Evolutionary conservation across 2,888 invertebrate species (phyloP).

Genomic region (Exephanes ischioxanthus): DNA sequence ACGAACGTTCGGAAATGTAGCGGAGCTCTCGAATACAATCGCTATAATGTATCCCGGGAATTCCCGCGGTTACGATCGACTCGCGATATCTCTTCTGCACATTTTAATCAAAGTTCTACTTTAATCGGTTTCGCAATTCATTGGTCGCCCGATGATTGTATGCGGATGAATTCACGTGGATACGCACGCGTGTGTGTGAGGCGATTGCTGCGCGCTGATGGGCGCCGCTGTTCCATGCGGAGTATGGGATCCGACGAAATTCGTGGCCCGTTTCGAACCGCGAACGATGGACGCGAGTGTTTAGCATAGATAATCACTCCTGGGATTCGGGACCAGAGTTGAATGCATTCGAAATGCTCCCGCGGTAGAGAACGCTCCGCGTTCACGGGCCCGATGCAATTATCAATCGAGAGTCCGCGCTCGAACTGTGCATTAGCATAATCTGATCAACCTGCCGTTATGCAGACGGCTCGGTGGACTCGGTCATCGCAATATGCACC

Average conservation of each 20-base stretch:
- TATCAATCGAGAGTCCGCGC: conserved; percentile 79
- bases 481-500: conserved; percentile 52
- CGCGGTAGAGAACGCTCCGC: conserved; percentile 29
- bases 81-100: conserved; percentile 26
- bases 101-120: conserved; percentile 65
- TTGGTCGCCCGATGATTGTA: conserved; percentile 48
- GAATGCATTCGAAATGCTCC: conserved; percentile 60
- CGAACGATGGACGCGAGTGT: conserved; percentile 77
- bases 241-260: conserved; percentile 58
- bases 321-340: conserved; percentile 72
- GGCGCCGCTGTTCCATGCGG: conserved; percentile 19
- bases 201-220: conserved; percentile 32
- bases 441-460: conserved; percentile 77
- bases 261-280: conserved; percentile 64
- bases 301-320: conserved; percentile 82
- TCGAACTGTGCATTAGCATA: conserved; percentile 77
- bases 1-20: neutral
- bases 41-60: conserved; percentile 50
- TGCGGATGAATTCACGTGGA: neutral
- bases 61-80: conserved; percentile 42
- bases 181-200: conserved; percentile 7
- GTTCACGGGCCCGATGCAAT: conserved; percentile 74
- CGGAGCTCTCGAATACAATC: conserved; percentile 36
- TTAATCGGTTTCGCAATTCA: conserved; percentile 62
- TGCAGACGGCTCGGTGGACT: conserved; percentile 35